A percentile compares a stretch with the other conserved stretches of the same genome.
These are phyloP conservation scores for Ptychadena robeensis DNA, from an alignment of 2,797 vertebrate species.

Conservation along the genomic window DNA sequence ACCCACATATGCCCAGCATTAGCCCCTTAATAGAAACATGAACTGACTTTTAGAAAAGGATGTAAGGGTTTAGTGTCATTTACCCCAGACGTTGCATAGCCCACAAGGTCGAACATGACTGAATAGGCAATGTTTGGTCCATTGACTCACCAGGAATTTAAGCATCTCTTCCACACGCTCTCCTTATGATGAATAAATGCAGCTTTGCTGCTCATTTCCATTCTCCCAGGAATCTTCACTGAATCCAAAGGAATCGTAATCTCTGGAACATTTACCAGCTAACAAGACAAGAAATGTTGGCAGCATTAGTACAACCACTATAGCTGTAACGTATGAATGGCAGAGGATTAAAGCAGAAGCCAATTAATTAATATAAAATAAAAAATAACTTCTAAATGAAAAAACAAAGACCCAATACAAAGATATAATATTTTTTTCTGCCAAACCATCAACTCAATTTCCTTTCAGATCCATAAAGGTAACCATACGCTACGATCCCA, in stretches of 20 bases:
- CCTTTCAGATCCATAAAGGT: too few species aligned
- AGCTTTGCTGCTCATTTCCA: conserved; percentile 85
- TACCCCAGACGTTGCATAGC: too few species aligned
- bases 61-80: too few species aligned
- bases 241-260: conserved; percentile 84
- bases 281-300: not conserved
- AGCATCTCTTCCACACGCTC: conserved; percentile 90
- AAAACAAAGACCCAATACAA: too few species aligned
- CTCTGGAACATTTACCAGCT: conserved; percentile 72
- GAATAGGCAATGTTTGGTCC: not conserved
- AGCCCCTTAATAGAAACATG: too few species aligned
- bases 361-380: too few species aligned
- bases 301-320: not conserved
- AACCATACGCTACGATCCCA: too few species aligned
- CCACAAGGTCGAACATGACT: not conserved
- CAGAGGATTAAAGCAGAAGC: too few species aligned
- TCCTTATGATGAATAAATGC: conserved; percentile 91
- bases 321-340: not conserved
- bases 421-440: too few species aligned
- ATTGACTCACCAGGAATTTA: conserved; percentile 82
- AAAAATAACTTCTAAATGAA: too few species aligned
- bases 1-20: too few species aligned
- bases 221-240: conserved; percentile 84
- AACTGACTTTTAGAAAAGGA: not conserved
- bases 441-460: too few species aligned